Evolutionary conservation across 2,888 invertebrate genomes (phyloP), one percentile per base, ranked within the genome.

Genomic region (Polyploca ridens): DNA sequence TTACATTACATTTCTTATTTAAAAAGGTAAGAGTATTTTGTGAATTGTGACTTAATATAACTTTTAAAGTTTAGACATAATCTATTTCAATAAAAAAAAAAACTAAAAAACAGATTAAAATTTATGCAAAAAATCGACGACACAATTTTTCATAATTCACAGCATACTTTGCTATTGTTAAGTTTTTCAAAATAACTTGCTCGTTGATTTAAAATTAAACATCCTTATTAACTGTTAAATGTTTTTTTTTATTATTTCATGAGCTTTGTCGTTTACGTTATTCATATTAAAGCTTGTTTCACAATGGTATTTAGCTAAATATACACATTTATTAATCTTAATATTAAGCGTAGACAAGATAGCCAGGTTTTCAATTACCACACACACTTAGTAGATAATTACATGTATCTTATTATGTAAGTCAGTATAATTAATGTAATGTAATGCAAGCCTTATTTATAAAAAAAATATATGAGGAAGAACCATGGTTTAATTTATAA

Each of bases 361-460:
- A 94, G 91, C 90, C 94, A 93, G 92, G 94, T 93, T 94, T 94
- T 94, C 88, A 91, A 92, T 93, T 93, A 86, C 90, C 87, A 86
- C 90, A 91, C 88, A 88, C 86, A 87, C 81, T 27, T 61, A 61
- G 61, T 13, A 86, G 90, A 87, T 84, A 80, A 75, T 84, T 84
- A 83, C 81, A 81, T 83, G 78, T 89, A 90, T 87, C 83, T 84
- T 88, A 85, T 83, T 79, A 73, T 77, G 85, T 93, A 93, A 93
- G 90, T 88, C 89, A 93, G 89, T 73, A 77, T 92, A 90, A 91
- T 87, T 82, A 90, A 92, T 93, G 94, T 94, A 94, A 94, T 93
- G 94, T 93, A 93, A 91, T 90, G 76, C 77, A 57, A 70, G 61
- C 41, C 82, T 78, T 81, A 62, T 77, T 82, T 83, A 82, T 83